These are phyloP conservation scores for Aphelinus atriplicis DNA, from an alignment of 1,140 invertebrate species.

Conservation along the genomic window DNA sequence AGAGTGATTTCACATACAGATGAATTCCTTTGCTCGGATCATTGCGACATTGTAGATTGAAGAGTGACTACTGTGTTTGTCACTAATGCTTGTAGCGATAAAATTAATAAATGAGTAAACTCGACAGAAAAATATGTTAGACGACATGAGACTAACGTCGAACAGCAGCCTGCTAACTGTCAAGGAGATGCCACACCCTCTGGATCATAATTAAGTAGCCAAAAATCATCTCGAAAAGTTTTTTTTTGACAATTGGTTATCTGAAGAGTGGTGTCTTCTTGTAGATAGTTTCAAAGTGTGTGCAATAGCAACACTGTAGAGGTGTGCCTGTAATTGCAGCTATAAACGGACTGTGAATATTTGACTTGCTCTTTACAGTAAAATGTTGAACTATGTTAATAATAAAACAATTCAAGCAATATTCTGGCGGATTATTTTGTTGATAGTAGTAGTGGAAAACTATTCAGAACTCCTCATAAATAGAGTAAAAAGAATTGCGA, in stretches of 20 bases:
- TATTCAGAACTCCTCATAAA: no score
- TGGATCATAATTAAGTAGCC: not conserved
- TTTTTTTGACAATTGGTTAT: no score
- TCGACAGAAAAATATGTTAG: not conserved
- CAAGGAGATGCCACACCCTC: no score
- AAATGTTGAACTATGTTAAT: constrained; percentile 29
- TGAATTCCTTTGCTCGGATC: not conserved
- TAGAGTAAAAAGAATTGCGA: no score
- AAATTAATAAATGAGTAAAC: constrained; percentile 5
- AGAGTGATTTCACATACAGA: not conserved
- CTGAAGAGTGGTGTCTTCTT: no score
- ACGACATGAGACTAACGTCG: constrained; percentile 9
- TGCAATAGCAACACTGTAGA: constrained; percentile 8
- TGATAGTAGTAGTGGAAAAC: no score
- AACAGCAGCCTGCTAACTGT: constrained; percentile 13
- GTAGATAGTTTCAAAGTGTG: not conserved
- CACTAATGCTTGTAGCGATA: constrained; percentile 21
- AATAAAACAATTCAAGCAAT: constrained; percentile 30
- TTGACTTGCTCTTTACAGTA: constrained; percentile 19
- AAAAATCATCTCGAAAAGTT: not conserved
- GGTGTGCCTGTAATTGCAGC: constrained; percentile 9
- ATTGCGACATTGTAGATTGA: not conserved
- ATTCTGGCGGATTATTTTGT: not conserved
- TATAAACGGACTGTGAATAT: constrained; percentile 21
- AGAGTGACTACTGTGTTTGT: constrained; percentile 17